Evolutionary conservation across 2,113 vertebrate genomes (phyloP).

Genomic region (Syngnathus scovelli): DNA sequence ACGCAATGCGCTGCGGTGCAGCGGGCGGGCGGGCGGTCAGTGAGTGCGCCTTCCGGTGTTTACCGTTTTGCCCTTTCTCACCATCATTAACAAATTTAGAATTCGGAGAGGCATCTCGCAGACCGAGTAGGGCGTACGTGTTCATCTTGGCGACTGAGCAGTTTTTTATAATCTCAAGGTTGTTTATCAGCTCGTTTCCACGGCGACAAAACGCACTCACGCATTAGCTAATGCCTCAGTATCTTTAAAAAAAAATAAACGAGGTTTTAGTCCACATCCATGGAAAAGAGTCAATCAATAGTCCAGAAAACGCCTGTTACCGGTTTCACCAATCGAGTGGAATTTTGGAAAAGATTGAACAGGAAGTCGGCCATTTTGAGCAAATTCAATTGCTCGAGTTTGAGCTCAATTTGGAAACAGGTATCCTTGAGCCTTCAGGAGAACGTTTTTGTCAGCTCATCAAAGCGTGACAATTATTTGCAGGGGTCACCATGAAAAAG

Average conservation of each 20-base stretch:
- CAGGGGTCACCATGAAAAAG: no score
- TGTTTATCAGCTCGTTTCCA: conserved; percentile 46
- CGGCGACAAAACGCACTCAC: conserved; percentile 1
- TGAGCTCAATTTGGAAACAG: not conserved
- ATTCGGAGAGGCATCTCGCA: conserved; percentile 47
- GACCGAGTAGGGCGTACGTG: conserved; percentile 41
- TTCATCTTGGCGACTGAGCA: conserved; percentile 54
- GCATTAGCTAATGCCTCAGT: conserved; percentile 38
- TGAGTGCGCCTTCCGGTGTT: not conserved
- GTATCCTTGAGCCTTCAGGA: not conserved
- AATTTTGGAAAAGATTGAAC: no score
- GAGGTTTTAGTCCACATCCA: conserved; percentile 37
- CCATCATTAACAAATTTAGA: conserved; percentile 55
- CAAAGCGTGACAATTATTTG: no score
- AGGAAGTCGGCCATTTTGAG: not conserved
- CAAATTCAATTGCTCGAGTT: not conserved
- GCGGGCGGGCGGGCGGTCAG: not conserved
- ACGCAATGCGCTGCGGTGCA: not conserved
- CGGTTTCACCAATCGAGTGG: no score
- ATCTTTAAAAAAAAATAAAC: not conserved
- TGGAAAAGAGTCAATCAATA: no score
- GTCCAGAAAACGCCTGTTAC: no score
- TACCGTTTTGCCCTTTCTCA: conserved; percentile 27
- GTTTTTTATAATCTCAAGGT: conserved; percentile 45
- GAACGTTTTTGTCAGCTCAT: no score